A percentile compares a stretch with the other conserved stretches of the same genome.
phyloP scores from a whole-genome alignment of 2,888 invertebrate species.

The Eupithecia insigniata region DNA sequence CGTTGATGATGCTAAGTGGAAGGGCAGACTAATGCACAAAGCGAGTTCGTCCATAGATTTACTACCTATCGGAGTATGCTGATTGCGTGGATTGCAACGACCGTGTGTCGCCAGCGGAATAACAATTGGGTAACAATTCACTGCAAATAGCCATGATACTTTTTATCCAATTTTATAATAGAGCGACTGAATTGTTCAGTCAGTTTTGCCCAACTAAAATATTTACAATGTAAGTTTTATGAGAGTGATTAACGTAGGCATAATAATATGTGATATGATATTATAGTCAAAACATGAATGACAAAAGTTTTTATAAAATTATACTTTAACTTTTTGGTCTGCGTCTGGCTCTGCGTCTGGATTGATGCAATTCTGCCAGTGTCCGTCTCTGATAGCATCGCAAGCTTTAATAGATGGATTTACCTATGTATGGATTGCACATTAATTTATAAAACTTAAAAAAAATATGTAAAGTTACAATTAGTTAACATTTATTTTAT shows the following conservation, averaged over 20 bases:
- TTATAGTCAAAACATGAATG: not conserved
- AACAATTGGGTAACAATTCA: conserved; percentile 50
- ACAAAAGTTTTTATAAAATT: not conserved
- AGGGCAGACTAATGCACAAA: conserved; percentile 61
- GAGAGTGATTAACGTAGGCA: not conserved
- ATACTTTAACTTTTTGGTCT: too few relatives aligned
- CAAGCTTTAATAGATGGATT: too few relatives aligned
- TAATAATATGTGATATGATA: too few relatives aligned
- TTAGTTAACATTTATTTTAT: not conserved
- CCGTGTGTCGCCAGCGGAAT: conserved; percentile 50
- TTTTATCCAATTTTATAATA: conserved; percentile 11
- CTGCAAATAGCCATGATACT: conserved; percentile 24
- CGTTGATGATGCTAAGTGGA: conserved; percentile 35
- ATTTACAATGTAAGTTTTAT: conserved; percentile 19
- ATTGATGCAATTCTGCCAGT: too few relatives aligned
- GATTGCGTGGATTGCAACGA: conserved; percentile 66
- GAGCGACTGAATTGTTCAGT: not conserved
- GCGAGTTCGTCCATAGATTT: conserved; percentile 48
- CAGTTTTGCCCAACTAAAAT: not conserved
- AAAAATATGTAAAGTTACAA: too few relatives aligned
- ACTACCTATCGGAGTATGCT: conserved; percentile 50
- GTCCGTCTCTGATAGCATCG: too few relatives aligned
- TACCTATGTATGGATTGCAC: too few relatives aligned
- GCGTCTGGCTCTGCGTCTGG: too few relatives aligned
- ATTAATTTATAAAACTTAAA: too few relatives aligned